phyloP scores from a whole-genome alignment of 2,888 invertebrate genomes.

The Sinohyriopsis cumingii region DNA sequence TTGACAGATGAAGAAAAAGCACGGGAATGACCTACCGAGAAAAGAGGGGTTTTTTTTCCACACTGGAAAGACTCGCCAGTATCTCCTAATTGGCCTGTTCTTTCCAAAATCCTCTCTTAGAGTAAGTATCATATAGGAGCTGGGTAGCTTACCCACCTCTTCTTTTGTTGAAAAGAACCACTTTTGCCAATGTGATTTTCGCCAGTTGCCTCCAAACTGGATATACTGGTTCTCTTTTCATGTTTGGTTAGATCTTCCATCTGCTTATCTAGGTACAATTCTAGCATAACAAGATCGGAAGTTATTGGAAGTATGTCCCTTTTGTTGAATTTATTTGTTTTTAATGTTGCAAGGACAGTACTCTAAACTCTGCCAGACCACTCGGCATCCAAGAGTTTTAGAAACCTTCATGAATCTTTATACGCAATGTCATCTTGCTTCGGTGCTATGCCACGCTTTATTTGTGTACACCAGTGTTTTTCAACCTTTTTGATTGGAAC shows the following conservation, averaged over 20 bases:
- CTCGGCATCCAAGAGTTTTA: slow-evolving; percentile 9
- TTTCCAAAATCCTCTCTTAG: too few relatives aligned
- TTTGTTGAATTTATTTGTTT: slow-evolving; percentile 11
- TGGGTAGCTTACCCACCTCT: slow-evolving; percentile 14
- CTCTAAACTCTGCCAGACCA: slow-evolving; percentile 15
- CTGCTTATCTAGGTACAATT: slow-evolving; percentile 5
- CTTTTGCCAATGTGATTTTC: slow-evolving; percentile 8
- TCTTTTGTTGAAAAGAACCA: slow-evolving; percentile 15
- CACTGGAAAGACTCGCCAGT: too few relatives aligned
- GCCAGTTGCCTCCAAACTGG: slow-evolving; percentile 8
- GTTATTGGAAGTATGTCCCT: slow-evolving; percentile 10
- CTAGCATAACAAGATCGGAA: slow-evolving; percentile 6
- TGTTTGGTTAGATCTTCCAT: slow-evolving; percentile 1
- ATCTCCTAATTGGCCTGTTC: too few relatives aligned
- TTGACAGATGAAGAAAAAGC: too few relatives aligned
- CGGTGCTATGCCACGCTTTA: too few relatives aligned
- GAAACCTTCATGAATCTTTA: slow-evolving; percentile 1
- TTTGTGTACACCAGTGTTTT: too few relatives aligned
- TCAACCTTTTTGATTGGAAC: too few relatives aligned
- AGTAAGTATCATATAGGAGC: slow-evolving; percentile 6
- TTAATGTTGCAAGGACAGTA: slow-evolving; percentile 14
- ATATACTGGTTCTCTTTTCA: background rate
- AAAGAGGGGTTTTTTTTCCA: too few relatives aligned
- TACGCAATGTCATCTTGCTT: background rate
- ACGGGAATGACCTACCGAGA: too few relatives aligned